These are phyloP conservation scores for Orchesella cincta DNA, from an alignment of 1,140 invertebrate species.

Conservation along the genomic window DNA sequence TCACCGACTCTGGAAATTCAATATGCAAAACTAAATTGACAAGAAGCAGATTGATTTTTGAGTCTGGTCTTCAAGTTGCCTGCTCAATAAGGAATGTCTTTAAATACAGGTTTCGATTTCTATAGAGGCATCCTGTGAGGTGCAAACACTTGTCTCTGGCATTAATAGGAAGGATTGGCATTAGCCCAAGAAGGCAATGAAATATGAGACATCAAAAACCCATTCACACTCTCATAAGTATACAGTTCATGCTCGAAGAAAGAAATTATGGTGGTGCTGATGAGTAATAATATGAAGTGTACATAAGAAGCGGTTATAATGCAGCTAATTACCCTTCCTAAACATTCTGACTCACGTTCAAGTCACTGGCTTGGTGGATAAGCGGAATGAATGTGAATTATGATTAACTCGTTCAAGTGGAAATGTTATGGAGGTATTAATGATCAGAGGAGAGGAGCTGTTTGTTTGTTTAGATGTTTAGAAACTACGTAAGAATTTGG, in stretches of 20 bases:
- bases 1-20: no score
- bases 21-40: no score
- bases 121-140: no score
- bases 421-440: no score
- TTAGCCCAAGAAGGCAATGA: not conserved
- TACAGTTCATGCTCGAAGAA: not conserved
- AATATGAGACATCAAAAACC: not conserved
- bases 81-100: constrained; percentile 18
- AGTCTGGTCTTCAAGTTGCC: no score
- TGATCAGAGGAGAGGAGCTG: no score
- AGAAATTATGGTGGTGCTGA: no score
- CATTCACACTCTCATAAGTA: constrained; percentile 14
- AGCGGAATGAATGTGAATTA: not conserved
- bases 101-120: not conserved
- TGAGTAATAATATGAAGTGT: constrained; percentile 8
- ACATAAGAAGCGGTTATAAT: not conserved
- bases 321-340: not conserved
- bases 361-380: not conserved
- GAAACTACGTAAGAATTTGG: no score
- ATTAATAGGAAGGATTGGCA: not conserved
- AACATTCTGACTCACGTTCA: constrained; percentile 5
- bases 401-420: no score
- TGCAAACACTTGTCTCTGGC: no score
- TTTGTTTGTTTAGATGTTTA: no score
- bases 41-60: no score